Base-by-base conservation (phyloP, 64 coral and sea anemone genomes). In the Hydrozoanthus tunicans region DNA sequence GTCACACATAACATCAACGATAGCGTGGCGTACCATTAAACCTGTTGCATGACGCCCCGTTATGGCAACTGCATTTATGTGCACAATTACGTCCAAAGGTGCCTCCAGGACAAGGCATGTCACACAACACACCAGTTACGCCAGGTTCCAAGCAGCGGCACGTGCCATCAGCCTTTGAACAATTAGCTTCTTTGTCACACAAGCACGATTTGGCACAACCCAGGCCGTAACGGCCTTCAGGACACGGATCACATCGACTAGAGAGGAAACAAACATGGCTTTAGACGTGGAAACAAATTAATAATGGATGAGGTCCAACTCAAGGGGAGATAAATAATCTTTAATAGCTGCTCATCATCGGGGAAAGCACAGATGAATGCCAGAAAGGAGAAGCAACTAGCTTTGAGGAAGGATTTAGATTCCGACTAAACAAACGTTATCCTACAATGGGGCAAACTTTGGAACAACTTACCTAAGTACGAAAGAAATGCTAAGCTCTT, bases 101-200 rank as follows among this genome's bases (percentile, higher is more conserved):
- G 2, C 89, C 92, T 14, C 75, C 91, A 56, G 61, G 74, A 56
- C 95, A 96, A 10, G 95, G 92, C 26, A 77, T 81, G 77, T 89
- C 59, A 73, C 95, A 94, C 6, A 89, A 76, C 9, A 94, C 81
- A 62, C 92, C 95, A 88, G 95, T 94, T 81, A 86, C 63, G 3
- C 95, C 95, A 77, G 89, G 82, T n/a, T 61, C 64, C 17, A 82
- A 86, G 72, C 95, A 96, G 60, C 67, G 92, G 67, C 95, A 96
- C 1, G 84, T 82, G n/a, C 95, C 95, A 79, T 96, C 92, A 12
- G 9, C 51, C 9, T 80, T 89, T 14, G 89, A 94, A 85, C 95
- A 96, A 5, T 62, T 59, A 77, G 81, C 83, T 55, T 92, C 68
- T 25, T 88, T 69, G n/a, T 90, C 63, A 77, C 95, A 96, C 67